Evolutionary conservation across 2,113 vertebrate species (phyloP), one percentile per base, ranked within the genome.

Genomic region (Amphilophus citrinellus): DNA sequence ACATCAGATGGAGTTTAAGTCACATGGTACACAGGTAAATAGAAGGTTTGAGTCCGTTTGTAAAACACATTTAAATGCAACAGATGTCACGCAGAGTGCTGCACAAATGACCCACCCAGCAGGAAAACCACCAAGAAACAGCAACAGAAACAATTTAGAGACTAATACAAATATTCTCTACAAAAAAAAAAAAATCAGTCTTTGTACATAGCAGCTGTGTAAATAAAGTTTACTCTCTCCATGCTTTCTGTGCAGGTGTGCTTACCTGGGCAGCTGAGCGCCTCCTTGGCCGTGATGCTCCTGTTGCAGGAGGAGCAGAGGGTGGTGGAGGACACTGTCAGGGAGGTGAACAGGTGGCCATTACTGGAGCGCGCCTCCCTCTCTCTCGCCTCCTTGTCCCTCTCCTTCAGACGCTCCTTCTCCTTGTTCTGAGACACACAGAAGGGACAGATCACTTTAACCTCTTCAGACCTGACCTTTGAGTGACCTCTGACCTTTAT

Each of bases 281-380:
- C 98, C 66, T 98, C 98, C 94, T 98, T 99, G 86, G 98, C 97
- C 0, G 97, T 99, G 96, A 99, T 99, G 96, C 98, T 98, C 90
- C 98, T 96, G 95, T 96, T 98, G 85, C 98, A 98, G 87, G 97
- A 97, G 2, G 97, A 99, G 90, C 98, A 98, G 85, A 98, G 96
- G 3, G 97, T 99, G 89, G 97, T 98, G 89, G 97, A 97, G 0
- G 98, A 98, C 3, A 99, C 97, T 0, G 97, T 97, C 88, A 98
- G 97, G 85, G 97, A 97, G 89, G 97, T 99, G 94, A 99, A 98
- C 58, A 98, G 97, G 91, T 99, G 98, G 3, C 98, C 98, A 0
- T 98, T 98, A 82, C 96, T 98, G 47, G 95, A 97, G 1, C 98
- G 95, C 0, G 96, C 96, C n/a, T 98, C 98, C 71, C 97, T 94